Conservation (phyloP, 1,140 invertebrate genomes). For the Hylyphantes graminicola region DNA sequence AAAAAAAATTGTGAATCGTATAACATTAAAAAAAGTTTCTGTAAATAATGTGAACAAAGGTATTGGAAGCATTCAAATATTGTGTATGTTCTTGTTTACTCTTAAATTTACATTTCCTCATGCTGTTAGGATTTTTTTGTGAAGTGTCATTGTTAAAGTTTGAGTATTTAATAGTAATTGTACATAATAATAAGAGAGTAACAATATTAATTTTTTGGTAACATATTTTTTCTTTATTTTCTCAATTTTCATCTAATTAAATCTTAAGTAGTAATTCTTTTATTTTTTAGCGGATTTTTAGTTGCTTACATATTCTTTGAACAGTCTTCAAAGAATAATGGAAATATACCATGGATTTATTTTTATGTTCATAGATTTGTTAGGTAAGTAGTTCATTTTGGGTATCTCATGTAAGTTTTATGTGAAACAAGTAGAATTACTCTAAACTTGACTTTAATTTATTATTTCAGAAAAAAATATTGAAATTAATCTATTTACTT, state of each 20-base stretch:
- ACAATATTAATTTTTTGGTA: neutral
- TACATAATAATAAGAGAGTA: neutral
- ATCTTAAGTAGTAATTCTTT: neutral
- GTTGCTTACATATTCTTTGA: slow-evolving; percentile 30
- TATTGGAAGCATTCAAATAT: too few species aligned
- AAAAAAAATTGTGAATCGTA: too few species aligned
- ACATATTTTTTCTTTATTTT: neutral
- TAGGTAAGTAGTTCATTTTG: slow-evolving; percentile 1
- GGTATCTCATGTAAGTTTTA: neutral
- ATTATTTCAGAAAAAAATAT: neutral
- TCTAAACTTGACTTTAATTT: neutral
- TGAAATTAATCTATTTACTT: neutral
- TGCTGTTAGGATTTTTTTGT: neutral
- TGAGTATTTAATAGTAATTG: neutral
- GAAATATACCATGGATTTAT: slow-evolving; percentile 26
- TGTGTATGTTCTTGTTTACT: too few species aligned
- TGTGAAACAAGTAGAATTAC: neutral
- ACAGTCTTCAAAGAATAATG: slow-evolving; percentile 2
- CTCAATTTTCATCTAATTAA: neutral
- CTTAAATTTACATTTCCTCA: neutral
- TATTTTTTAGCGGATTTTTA: slow-evolving; percentile 38
- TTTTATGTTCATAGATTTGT: slow-evolving; percentile 41
- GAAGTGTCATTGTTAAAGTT: neutral
- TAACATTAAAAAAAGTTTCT: too few species aligned
- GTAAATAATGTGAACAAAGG: too few species aligned